Evolutionary conservation across 2,113 vertebrate species (phyloP).

Genomic region (Odontesthes bonariensis): DNA sequence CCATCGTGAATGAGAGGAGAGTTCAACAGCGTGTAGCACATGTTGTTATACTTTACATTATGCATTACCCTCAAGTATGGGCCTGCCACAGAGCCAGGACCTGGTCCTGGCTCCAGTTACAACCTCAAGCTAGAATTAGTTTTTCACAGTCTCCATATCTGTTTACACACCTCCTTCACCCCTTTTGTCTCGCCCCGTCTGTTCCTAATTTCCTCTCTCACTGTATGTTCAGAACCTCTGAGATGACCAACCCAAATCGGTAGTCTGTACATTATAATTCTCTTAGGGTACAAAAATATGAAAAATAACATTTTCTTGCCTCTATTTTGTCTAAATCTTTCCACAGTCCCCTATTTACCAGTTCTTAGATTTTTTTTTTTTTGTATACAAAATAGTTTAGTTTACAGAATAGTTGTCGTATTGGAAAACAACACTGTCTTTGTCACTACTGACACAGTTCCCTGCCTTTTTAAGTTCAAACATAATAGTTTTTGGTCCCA

Average conservation of each 20-base stretch:
- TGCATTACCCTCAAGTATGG: conserved; percentile 11
- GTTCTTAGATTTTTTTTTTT: not conserved
- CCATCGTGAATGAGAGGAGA: not conserved
- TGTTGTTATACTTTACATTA: conserved; percentile 33
- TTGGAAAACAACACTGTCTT: not conserved
- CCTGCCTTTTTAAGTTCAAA: conserved; percentile 20
- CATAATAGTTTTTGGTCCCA: conserved; percentile 26
- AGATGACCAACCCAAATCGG: not conserved
- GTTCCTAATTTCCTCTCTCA: not conserved
- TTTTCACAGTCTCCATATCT: conserved; percentile 18
- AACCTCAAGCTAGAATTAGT: conserved; percentile 45
- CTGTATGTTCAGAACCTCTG: not conserved
- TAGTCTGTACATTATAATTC: not conserved
- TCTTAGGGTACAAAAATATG: not conserved
- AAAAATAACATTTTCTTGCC: not conserved
- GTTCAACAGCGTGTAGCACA: conserved; percentile 5
- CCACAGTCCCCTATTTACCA: not conserved
- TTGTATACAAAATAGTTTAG: not conserved
- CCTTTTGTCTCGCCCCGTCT: not conserved
- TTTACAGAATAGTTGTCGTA: not conserved
- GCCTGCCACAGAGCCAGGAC: not conserved
- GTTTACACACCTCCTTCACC: conserved; percentile 8
- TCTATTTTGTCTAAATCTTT: not conserved
- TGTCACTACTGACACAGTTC: not conserved
- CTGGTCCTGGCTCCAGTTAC: conserved; percentile 43